phyloP scores from a whole-genome alignment of 2,888 invertebrate genomes.

The Tribolium freemani region DNA sequence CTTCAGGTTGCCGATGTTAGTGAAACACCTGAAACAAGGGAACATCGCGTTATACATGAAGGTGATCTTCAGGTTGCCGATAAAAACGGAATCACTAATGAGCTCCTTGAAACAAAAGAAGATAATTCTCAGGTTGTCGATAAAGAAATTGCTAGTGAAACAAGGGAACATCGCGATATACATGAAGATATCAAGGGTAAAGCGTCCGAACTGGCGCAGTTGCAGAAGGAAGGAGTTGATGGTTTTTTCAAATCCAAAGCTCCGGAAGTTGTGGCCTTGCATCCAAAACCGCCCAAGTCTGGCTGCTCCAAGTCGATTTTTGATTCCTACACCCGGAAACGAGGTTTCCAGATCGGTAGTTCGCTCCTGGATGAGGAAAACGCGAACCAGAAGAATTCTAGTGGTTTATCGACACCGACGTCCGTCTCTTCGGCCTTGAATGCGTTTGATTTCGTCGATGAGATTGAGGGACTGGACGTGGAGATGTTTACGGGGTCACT shows the following conservation, averaged over 20 bases:
- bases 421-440: constrained; percentile 52
- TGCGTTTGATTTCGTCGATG: constrained; percentile 51
- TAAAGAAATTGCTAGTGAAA: neutral
- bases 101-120: too few species aligned
- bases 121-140: too few species aligned
- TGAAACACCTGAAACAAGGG: neutral
- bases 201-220: constrained; percentile 1
- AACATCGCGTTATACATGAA: too few species aligned
- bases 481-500: constrained; percentile 52
- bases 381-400: constrained; percentile 34
- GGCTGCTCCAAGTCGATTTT: constrained; percentile 48
- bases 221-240: constrained; percentile 12
- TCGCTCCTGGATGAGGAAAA: constrained; percentile 53
- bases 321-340: constrained; percentile 56
- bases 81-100: too few species aligned
- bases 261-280: constrained; percentile 59
- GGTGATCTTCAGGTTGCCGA: too few species aligned
- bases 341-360: constrained; percentile 57
- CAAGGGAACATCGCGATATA: neutral
- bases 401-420: constrained; percentile 42
- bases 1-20: neutral
- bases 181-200: neutral
- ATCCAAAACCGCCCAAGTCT: constrained; percentile 54
- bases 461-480: constrained; percentile 54
- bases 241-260: constrained; percentile 43